These are phyloP conservation scores for Patiria pectinifera DNA, from an alignment of 53 echinoderm and acorn worm species.

Conservation along the genomic window DNA sequence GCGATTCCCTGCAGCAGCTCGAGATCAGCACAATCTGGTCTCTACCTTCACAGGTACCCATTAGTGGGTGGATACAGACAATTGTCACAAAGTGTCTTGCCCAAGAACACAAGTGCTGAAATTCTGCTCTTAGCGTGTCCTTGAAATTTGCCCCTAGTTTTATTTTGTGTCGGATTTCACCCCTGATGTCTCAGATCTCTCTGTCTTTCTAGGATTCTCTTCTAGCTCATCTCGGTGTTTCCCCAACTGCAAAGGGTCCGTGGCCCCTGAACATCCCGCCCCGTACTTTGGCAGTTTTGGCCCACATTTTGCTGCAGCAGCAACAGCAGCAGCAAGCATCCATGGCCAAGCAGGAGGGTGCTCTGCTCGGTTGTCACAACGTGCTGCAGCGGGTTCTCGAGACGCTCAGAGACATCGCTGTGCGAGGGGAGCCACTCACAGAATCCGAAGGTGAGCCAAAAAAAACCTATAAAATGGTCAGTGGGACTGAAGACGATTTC, in stretches of 20 bases:
- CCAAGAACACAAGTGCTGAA: too few relatives aligned
- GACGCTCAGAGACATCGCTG: constrained; percentile 76
- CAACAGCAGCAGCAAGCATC: constrained; percentile 63
- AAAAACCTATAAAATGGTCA: too few relatives aligned
- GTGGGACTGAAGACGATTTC: too few relatives aligned
- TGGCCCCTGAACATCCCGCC: constrained; percentile 92
- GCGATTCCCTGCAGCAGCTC: too few relatives aligned
- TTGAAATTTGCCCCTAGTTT: neutral
- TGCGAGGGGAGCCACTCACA: constrained; percentile 62
- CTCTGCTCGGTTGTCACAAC: constrained; percentile 36
- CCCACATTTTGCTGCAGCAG: constrained; percentile 78
- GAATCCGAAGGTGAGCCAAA: constrained; percentile 64
- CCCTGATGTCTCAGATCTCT: constrained; percentile 21
- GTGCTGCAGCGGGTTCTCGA: constrained; percentile 85
- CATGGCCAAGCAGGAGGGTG: constrained; percentile 48
- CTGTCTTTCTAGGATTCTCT: constrained; percentile 69
- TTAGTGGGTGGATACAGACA: too few relatives aligned
- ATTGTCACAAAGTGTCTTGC: too few relatives aligned
- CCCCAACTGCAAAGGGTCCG: constrained; percentile 67
- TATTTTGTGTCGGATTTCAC: neutral
- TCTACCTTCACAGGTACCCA: too few relatives aligned
- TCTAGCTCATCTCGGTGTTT: constrained; percentile 80
- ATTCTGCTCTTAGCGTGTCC: too few relatives aligned
- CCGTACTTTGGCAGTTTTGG: constrained; percentile 83
- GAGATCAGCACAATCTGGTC: too few relatives aligned